Percentiles rank a stretch among this genome's conserved stretches.
These are phyloP conservation scores for Crambe crambe DNA, from an alignment of 37 sponge, comb jelly and placozoan species.

Conservation along the genomic window DNA sequence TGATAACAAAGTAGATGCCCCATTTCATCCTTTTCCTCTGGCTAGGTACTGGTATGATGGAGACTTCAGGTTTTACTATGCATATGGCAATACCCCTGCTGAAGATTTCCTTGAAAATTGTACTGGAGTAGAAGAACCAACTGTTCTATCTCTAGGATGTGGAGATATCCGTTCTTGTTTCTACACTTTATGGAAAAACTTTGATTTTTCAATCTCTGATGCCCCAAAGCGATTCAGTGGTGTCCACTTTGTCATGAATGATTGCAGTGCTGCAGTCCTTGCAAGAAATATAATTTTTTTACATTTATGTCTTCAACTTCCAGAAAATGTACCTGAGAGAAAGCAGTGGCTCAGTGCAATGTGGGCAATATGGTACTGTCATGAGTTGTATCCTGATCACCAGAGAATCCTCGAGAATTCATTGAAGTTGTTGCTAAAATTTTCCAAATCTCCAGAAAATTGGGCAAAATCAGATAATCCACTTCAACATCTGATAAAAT, in stretches of 20 bases:
- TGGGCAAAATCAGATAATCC: constrained; percentile 8
- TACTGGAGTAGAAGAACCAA: background rate
- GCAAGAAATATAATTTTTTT: constrained; percentile 58
- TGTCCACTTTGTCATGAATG: constrained; percentile 49
- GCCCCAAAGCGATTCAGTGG: constrained; percentile 27
- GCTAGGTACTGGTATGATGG: constrained; percentile 20
- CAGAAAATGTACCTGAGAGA: background rate
- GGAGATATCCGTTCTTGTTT: constrained; percentile 61
- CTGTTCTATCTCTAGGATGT: constrained; percentile 38
- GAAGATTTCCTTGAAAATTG: constrained; percentile 46
- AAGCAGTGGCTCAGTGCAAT: constrained; percentile 43
- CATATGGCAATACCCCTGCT: constrained; percentile 56
- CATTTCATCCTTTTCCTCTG: constrained; percentile 42
- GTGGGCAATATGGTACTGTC: constrained; percentile 65
- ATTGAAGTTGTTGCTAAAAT: constrained; percentile 4
- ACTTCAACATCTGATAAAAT: background rate
- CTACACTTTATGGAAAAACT: too few relatives aligned
- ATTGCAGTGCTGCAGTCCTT: constrained; percentile 37
- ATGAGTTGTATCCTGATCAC: too few relatives aligned
- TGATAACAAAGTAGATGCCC: too few relatives aligned
- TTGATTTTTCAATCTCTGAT: constrained; percentile 3
- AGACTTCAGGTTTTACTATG: constrained; percentile 26
- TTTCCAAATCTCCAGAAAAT: background rate
- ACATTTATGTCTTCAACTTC: too few relatives aligned
- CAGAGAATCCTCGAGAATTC: constrained; percentile 6